Conservation (phyloP, 2,113 vertebrate genomes). For the Thinocorus orbignyianus region DNA sequence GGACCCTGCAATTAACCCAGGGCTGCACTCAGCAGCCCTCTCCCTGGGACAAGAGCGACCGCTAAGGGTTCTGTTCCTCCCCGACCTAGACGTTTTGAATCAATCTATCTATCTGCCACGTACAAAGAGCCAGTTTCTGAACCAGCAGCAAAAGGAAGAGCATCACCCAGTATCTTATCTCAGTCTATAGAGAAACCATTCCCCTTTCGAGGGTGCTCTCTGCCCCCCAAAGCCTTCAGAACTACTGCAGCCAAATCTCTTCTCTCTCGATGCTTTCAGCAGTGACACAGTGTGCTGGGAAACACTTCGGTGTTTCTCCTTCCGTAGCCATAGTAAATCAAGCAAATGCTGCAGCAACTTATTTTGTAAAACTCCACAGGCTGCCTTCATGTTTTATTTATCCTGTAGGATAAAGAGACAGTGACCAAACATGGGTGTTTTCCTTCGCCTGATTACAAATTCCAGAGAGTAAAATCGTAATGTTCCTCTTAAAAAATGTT, state of each 20-base stretch:
- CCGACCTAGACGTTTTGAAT: neutral
- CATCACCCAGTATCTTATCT: neutral
- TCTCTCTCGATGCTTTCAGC: neutral
- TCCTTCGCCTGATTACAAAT: neutral
- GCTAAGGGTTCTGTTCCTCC: neutral
- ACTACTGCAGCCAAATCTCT: neutral
- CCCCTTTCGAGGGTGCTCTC: neutral
- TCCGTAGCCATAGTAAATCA: neutral
- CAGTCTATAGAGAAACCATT: neutral
- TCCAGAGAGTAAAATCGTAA: neutral
- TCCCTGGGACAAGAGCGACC: neutral
- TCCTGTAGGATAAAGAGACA: neutral
- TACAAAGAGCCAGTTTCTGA: neutral
- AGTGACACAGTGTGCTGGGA: neutral
- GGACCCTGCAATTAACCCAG: neutral
- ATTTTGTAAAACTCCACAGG: neutral
- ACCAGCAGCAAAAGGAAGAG: neutral
- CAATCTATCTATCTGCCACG: rapidly evolving
- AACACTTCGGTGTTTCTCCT: neutral
- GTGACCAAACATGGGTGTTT: neutral
- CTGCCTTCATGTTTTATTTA: neutral
- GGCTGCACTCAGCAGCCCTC: neutral
- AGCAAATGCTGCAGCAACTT: neutral
- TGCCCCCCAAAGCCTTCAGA: neutral
- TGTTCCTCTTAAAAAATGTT: neutral